phyloP scores from a whole-genome alignment of 1,140 invertebrate genomes.

The Bombus pascuorum region DNA sequence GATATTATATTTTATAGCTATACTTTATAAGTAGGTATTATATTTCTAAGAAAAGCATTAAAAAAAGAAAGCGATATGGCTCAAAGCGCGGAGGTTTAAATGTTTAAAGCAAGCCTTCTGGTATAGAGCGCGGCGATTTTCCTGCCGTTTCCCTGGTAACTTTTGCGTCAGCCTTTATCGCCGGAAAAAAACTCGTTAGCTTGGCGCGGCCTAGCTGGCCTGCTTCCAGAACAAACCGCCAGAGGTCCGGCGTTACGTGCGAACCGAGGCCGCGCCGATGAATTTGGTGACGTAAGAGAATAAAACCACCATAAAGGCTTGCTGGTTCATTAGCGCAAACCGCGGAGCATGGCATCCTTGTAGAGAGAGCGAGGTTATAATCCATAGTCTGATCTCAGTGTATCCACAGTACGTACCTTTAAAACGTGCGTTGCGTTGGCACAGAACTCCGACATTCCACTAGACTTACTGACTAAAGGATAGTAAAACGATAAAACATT shows the following conservation, averaged over 20 bases:
- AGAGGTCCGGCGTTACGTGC: conserved; percentile 63
- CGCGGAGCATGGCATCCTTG: conserved; percentile 54
- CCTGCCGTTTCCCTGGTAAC: conserved; percentile 38
- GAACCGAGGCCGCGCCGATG: conserved; percentile 56
- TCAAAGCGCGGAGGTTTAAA: not conserved
- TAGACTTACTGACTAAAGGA: not conserved
- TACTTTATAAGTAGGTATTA: not conserved
- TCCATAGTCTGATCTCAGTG: conserved; percentile 49
- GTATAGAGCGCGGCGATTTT: conserved; percentile 16
- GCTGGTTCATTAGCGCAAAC: conserved; percentile 74
- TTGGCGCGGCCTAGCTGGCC: conserved; percentile 47
- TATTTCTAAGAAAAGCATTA: too few relatives aligned
- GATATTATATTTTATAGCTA: not conserved
- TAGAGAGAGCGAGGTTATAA: conserved; percentile 50
- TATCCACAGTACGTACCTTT: conserved; percentile 24
- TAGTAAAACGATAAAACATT: not conserved
- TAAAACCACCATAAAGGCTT: conserved; percentile 75
- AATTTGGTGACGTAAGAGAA: conserved; percentile 76
- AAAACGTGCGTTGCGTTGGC: conserved; percentile 15
- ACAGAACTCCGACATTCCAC: not conserved
- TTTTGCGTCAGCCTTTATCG: conserved; percentile 57
- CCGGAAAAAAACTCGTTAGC: conserved; percentile 58
- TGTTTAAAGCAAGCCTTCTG: not conserved
- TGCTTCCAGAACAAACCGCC: conserved; percentile 54
- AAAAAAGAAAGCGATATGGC: not conserved